Evolutionary conservation across 2,797 vertebrate genomes (phyloP).

Genomic region (Thunnus albacares): DNA sequence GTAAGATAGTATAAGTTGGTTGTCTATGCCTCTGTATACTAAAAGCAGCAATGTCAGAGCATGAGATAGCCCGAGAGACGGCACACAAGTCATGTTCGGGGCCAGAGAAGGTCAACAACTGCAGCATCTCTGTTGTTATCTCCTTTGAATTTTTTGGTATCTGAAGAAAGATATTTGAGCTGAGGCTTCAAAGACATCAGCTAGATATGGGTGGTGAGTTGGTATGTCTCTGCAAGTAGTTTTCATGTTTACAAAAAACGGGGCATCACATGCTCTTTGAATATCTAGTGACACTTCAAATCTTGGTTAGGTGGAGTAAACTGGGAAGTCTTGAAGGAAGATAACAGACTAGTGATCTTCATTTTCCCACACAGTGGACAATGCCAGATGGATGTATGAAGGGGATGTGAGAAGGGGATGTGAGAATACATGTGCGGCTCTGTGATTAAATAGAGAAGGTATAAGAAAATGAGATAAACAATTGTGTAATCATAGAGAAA

Average conservation of each 20-base stretch:
- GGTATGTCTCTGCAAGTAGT: neutral
- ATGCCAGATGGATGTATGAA: neutral
- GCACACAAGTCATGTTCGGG: slow-evolving; percentile 12
- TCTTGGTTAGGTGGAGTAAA: neutral
- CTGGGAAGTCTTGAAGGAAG: neutral
- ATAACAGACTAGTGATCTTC: neutral
- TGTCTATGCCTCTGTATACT: slow-evolving; percentile 8
- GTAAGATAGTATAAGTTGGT: slow-evolving; percentile 21
- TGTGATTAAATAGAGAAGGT: neutral
- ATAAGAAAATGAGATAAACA: slow-evolving; percentile 8
- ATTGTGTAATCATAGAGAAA: slow-evolving; percentile 12
- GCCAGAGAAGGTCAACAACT: slow-evolving; percentile 1
- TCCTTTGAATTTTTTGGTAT: slow-evolving; percentile 4
- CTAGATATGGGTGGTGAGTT: neutral
- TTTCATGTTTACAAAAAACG: neutral
- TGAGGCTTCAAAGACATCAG: neutral
- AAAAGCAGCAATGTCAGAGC: slow-evolving; percentile 13
- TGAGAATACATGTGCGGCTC: neutral
- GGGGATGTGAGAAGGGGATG: neutral
- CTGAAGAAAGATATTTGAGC: neutral
- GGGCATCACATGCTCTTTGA: neutral
- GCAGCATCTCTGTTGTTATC: neutral
- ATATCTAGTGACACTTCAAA: neutral
- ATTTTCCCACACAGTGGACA: neutral
- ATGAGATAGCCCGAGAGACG: neutral